Evolutionary conservation across 1,140 invertebrate genomes (phyloP).

Genomic region (Druon quercuslanigerum): DNA sequence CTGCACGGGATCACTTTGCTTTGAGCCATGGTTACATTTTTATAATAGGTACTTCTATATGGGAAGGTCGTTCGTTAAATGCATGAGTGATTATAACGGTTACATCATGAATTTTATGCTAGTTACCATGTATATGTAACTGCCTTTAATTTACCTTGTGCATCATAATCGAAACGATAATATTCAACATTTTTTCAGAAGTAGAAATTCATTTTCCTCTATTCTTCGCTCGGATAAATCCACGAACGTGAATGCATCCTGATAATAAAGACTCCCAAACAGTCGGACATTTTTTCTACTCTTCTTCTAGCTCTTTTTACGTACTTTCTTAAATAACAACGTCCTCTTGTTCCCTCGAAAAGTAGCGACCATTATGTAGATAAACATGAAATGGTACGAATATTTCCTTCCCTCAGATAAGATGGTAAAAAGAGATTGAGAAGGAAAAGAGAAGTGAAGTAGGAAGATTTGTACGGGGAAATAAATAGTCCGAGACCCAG

Average conservation of each 20-base stretch:
- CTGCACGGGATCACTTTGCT: too few relatives aligned
- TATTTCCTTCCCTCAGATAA: conserved; percentile 16
- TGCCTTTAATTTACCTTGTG: too few relatives aligned
- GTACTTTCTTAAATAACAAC: conserved; percentile 26
- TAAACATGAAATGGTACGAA: conserved; percentile 36
- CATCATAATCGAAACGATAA: too few relatives aligned
- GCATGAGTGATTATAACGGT: too few relatives aligned
- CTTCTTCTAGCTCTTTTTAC: not conserved
- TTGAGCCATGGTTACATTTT: too few relatives aligned
- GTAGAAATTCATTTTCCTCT: not conserved
- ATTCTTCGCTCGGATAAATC: not conserved
- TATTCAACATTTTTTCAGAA: not conserved
- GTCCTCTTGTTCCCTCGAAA: conserved; percentile 29
- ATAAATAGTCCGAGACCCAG: not conserved
- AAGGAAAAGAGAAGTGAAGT: not conserved
- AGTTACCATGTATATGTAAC: too few relatives aligned
- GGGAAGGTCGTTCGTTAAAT: too few relatives aligned
- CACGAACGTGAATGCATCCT: conserved; percentile 41
- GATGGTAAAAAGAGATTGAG: conserved; percentile 8
- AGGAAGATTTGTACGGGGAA: not conserved
- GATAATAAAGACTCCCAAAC: conserved; percentile 47
- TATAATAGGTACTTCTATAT: too few relatives aligned
- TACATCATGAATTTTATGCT: too few relatives aligned
- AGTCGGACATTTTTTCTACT: conserved; percentile 38
- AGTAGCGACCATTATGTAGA: conserved; percentile 44